These are phyloP conservation scores for Candoia aspera DNA, from an alignment of 2,113 vertebrate genomes.

Conservation along the genomic window DNA sequence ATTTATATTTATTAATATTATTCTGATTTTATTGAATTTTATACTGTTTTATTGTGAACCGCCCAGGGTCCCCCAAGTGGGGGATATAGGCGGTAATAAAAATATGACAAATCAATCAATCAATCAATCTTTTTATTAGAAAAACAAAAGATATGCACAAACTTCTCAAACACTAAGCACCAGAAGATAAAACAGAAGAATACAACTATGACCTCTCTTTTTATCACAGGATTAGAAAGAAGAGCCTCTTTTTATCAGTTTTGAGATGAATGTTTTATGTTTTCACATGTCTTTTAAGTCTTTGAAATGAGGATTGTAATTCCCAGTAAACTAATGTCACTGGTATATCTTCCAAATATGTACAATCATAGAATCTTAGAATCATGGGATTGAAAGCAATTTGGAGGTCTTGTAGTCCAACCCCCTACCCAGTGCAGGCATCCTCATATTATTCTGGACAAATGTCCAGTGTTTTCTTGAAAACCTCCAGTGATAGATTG, in stretches of 20 bases:
- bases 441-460: no score
- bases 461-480: no score
- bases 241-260: constrained; percentile 1
- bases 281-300: background rate
- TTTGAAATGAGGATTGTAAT: background rate
- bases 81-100: no score
- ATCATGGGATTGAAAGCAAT: no score
- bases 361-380: background rate
- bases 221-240: constrained; percentile 9
- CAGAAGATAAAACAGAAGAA: background rate
- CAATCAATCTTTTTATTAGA: background rate
- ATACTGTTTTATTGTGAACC: no score
- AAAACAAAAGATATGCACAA: background rate
- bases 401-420: no score
- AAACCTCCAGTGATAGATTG: no score
- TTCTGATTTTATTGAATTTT: no score
- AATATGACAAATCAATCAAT: no score
- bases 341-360: background rate
- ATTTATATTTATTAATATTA: no score
- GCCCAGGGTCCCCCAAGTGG: no score
- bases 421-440: no score
- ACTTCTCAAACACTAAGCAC: background rate
- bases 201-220: background rate
- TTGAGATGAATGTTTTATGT: background rate
- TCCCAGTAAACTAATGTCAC: background rate